Percentiles rank a stretch among this genome's conserved stretches.
phyloP scores from a whole-genome alignment of 23 tunicate genomes.

The Styela clava region DNA sequence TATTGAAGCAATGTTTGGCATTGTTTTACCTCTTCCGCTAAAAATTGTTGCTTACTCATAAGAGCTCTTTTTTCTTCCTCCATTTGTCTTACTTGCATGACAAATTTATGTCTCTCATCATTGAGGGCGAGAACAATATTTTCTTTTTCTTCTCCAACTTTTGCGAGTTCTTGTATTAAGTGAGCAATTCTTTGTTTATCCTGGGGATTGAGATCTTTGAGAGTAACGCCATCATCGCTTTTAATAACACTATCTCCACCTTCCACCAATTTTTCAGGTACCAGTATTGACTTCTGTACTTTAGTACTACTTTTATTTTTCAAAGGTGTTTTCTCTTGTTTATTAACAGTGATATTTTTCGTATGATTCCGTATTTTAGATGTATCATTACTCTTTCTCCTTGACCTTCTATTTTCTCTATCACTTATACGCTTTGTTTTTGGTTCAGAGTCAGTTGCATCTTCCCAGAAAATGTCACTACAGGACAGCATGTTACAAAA shows the following conservation, averaged over 20 bases:
- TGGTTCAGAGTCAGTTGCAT: not conserved
- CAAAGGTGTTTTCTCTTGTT: not conserved
- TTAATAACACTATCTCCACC: not conserved
- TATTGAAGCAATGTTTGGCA: slow-evolving; percentile 20
- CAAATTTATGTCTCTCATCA: slow-evolving; percentile 49
- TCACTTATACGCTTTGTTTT: too few species aligned
- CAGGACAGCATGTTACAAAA: not conserved
- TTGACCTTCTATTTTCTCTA: too few species aligned
- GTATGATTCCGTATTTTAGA: too few species aligned
- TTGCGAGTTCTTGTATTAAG: slow-evolving; percentile 58
- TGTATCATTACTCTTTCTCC: too few species aligned
- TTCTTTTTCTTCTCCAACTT: slow-evolving; percentile 68
- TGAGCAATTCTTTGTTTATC: slow-evolving; percentile 72
- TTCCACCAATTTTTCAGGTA: not conserved
- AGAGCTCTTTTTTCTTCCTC: slow-evolving; percentile 24
- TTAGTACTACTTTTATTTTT: not conserved
- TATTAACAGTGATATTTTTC: too few species aligned
- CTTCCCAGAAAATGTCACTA: not conserved
- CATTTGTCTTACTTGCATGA: slow-evolving; percentile 22
- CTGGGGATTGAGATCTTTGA: slow-evolving; percentile 60
- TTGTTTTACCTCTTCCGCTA: slow-evolving; percentile 29
- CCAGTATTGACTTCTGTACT: not conserved
- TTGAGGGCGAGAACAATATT: slow-evolving; percentile 31
- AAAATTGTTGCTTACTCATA: slow-evolving; percentile 5
- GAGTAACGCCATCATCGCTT: slow-evolving; percentile 2